Base-by-base conservation (phyloP, 2,888 invertebrate species). In the Boloria euphrosyne region DNA sequence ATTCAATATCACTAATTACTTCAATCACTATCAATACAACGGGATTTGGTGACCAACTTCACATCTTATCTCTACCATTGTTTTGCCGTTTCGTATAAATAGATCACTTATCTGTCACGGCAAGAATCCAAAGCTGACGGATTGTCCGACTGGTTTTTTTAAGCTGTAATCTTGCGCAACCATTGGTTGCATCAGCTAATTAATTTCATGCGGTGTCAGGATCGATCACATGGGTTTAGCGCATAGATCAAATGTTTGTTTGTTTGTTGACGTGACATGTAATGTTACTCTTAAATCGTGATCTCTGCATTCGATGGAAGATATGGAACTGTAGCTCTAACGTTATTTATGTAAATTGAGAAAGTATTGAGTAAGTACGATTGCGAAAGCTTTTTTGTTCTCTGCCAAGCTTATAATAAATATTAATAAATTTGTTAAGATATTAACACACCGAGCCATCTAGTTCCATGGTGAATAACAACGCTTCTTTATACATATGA, bases 141-240 rank as follows among this genome's bases (percentile, higher is more conserved):
- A 71, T 72, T 57, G 65, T 54, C 55, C 38, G 62, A 74, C 72
- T 66, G 70, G 70, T 72, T 71, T 18, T 65, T 65, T 66, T 62
- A 66, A 68, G 61, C 66, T 65, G 54, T 52, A 66, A 43, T 55
- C 68, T 75, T 73, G 71, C 74, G 73, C 74, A 78, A 78, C 73
- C 52, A 49, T 59, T 31, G 44, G 71, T 80, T 80, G 78, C 79
- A 77, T 78, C 77, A 77, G 72, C 75, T 77, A 81, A 81, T 82
- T 80, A 88, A 89, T 89, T 85, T 86, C 81, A 81, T 82, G 77
- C 82, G 76, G 74, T 82, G 85, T 84, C 83, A 78, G 83, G 77
- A 86, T 84, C 87, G 83, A 89, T 89, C 87, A 86, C 78, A 77
- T 74, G 75, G 80, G 81, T 85, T 84, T 82, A 74, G 76, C 75